These are phyloP conservation scores for Noctua janthe DNA, from an alignment of 2,888 invertebrate species.

Conservation along the genomic window DNA sequence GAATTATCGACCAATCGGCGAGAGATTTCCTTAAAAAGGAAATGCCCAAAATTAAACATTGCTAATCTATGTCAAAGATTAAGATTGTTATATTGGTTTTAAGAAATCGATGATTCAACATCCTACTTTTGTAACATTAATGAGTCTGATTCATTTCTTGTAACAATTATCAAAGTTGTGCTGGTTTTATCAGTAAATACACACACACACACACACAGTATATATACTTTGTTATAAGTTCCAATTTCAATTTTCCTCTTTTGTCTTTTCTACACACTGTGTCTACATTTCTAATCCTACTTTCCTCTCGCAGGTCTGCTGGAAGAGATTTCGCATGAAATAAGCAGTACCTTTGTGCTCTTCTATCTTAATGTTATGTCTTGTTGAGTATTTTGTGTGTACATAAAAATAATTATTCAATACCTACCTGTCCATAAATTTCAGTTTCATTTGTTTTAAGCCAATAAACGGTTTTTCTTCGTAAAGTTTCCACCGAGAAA, in stretches of 20 bases:
- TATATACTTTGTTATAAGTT: no score
- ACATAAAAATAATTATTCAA: background rate
- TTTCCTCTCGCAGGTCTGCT: no score
- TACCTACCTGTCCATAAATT: background rate
- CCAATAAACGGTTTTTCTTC: background rate
- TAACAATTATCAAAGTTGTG: background rate
- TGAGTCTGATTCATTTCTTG: constrained; percentile 14
- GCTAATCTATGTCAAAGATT: constrained; percentile 20
- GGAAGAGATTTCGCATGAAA: no score
- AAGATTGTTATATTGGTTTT: constrained; percentile 9
- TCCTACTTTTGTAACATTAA: background rate
- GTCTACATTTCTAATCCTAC: no score
- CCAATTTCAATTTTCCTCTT: no score
- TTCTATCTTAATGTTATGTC: no score
- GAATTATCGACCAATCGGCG: no score
- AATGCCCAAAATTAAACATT: background rate
- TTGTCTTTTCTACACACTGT: no score
- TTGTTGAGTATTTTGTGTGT: no score
- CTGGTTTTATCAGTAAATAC: background rate
- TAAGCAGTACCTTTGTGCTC: no score
- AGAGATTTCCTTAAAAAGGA: background rate
- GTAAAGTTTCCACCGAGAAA: background rate
- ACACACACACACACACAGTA: no score
- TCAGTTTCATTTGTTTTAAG: background rate
- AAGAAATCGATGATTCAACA: constrained; percentile 25